A percentile compares a stretch with the other conserved stretches of the same genome.
Evolutionary conservation across 2,888 invertebrate genomes (phyloP).

Genomic region (Liodrosophila aerea): DNA sequence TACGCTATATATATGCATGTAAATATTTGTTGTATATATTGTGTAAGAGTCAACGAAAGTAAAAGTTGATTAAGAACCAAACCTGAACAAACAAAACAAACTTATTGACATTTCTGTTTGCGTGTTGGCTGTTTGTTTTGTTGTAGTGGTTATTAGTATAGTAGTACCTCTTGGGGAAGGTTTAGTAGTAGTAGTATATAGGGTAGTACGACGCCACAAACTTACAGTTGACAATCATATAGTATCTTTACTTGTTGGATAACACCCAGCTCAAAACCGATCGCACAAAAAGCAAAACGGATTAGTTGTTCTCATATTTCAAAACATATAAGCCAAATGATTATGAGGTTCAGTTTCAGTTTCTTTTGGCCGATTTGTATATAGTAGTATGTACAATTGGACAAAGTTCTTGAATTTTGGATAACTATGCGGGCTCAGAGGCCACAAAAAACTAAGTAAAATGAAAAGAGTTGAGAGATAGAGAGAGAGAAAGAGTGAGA

Average conservation of each 20-base stretch:
- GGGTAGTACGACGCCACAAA: conserved; percentile 29
- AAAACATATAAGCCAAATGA: conserved; percentile 9
- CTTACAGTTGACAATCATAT: conserved; percentile 43
- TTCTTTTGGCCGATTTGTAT: conserved; percentile 24
- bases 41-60: conserved; percentile 42
- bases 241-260: conserved; percentile 18
- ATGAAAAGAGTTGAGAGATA: conserved; percentile 28
- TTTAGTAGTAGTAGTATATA: conserved; percentile 17
- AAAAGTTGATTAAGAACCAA: conserved; percentile 47
- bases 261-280: conserved; percentile 80
- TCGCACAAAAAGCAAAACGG: conserved; percentile 72
- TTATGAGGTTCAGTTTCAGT: neutral
- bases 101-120: conserved; percentile 55
- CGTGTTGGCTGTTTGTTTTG: conserved; percentile 42
- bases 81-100: conserved; percentile 54
- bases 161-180: neutral
- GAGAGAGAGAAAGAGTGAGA: conserved; percentile 10
- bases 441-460: conserved; percentile 32
- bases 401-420: conserved; percentile 22
- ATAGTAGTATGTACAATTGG: conserved; percentile 39
- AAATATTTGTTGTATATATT: conserved; percentile 16
- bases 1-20: conserved; percentile 21
- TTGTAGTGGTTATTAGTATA: conserved; percentile 17
- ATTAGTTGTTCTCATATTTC: conserved; percentile 9
- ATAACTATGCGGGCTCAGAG: conserved; percentile 23